Conservation (phyloP, 2,888 invertebrate genomes). For the Xestia ashworthii region DNA sequence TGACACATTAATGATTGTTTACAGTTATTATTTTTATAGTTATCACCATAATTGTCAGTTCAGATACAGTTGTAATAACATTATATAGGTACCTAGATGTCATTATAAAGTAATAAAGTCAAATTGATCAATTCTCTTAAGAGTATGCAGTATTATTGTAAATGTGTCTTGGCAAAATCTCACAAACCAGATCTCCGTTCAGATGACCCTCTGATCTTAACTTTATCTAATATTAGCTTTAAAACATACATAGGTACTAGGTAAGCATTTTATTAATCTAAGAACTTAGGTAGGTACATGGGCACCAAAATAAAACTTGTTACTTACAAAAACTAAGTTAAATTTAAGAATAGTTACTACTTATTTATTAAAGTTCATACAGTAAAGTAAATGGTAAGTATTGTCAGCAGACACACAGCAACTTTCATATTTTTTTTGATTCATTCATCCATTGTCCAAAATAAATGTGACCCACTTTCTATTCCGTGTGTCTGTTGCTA, state of each 20-base stretch:
- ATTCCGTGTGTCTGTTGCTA: conserved; percentile 11
- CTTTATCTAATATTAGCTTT: not conserved
- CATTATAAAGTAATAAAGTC: not conserved
- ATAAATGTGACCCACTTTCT: conserved; percentile 23
- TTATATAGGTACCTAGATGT: not conserved
- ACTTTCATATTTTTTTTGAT: conserved; percentile 29
- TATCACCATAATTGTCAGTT: not conserved
- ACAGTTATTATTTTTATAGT: not conserved
- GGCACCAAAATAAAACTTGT: not conserved
- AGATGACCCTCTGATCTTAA: not conserved
- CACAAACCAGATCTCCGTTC: not conserved
- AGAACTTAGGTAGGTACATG: not conserved
- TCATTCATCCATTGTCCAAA: conserved; percentile 9
- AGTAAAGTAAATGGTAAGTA: not conserved
- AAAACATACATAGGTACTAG: not conserved
- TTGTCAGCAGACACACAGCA: not conserved
- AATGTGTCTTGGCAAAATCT: not conserved
- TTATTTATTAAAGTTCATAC: not conserved
- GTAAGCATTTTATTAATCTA: not conserved
- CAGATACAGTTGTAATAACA: not conserved
- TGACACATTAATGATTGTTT: not conserved
- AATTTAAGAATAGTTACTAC: not conserved
- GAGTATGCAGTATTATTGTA: not conserved
- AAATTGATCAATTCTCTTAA: not conserved
- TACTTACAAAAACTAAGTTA: not conserved